phyloP scores from a whole-genome alignment of 2,113 vertebrate genomes.

The Nothoprocta pentlandii region DNA sequence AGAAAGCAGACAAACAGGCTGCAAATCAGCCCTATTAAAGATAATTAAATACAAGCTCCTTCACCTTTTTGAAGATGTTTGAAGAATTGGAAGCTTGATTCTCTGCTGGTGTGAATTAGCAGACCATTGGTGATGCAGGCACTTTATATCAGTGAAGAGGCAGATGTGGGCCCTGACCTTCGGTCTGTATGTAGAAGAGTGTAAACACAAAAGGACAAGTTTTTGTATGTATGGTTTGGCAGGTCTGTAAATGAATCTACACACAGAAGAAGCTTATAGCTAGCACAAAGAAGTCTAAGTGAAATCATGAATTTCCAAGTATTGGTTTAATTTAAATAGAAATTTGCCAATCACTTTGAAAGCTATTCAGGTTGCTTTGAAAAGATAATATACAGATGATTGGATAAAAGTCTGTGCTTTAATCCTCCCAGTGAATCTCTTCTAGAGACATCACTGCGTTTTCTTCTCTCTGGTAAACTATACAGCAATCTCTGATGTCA shows the following conservation, averaged over 20 bases:
- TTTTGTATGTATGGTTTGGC: neutral
- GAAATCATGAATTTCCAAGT: neutral
- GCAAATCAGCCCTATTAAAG: neutral
- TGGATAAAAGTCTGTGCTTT: neutral
- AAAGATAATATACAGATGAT: neutral
- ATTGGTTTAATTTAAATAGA: neutral
- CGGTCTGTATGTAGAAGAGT: rapidly evolving
- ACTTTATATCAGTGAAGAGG: neutral
- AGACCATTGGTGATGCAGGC: neutral
- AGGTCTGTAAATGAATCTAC: neutral
- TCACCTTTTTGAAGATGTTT: neutral
- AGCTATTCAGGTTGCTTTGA: neutral
- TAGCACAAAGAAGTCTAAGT: neutral
- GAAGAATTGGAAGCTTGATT: neutral
- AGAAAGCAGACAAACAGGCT: neutral
- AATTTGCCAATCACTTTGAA: neutral
- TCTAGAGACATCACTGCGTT: neutral
- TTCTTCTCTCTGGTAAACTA: neutral
- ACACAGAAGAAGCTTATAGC: neutral
- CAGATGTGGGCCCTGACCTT: neutral
- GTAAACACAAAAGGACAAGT: neutral
- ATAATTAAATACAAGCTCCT: neutral
- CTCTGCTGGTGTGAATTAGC: neutral
- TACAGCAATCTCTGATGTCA: neutral
- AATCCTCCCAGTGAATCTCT: neutral